Evolutionary conservation across 2,797 vertebrate genomes (phyloP).

Genomic region (Hafferia zeledoni): DNA sequence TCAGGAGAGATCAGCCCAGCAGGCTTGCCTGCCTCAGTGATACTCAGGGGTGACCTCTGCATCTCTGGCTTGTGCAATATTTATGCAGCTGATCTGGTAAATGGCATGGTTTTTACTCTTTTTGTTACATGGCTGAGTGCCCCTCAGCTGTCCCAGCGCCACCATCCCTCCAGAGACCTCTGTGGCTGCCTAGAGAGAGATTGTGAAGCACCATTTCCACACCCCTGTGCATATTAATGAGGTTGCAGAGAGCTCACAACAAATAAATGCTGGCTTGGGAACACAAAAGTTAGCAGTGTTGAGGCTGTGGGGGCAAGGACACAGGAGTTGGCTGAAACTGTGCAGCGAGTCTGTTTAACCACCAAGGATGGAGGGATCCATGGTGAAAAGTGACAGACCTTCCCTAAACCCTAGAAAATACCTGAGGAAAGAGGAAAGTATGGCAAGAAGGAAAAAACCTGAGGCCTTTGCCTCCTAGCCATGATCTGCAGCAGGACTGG

Average conservation of each 20-base stretch:
- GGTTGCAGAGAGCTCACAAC: neutral
- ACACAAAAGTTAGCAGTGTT: neutral
- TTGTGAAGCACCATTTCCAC: neutral
- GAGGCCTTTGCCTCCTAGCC: neutral
- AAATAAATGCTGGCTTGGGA: neutral
- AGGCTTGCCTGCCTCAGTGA: neutral
- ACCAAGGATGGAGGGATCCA: neutral
- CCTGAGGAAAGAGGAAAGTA: neutral
- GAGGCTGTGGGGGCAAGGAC: neutral
- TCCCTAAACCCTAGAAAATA: neutral
- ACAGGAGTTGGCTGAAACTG: neutral
- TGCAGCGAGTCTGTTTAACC: neutral
- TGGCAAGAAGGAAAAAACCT: neutral
- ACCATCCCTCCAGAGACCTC: neutral
- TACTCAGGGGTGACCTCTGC: neutral
- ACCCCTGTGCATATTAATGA: neutral
- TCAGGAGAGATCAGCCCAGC: neutral
- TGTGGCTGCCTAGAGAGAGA: neutral
- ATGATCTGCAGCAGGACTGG: neutral
- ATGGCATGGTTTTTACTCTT: neutral
- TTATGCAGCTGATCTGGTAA: neutral
- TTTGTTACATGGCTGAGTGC: neutral
- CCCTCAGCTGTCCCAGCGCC: neutral
- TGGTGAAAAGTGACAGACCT: rapidly evolving
- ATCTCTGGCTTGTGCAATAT: neutral